Percentiles rank a stretch among this genome's conserved stretches.
Conservation (phyloP, 2,888 invertebrate genomes). For the Drosophila limbata region DNA sequence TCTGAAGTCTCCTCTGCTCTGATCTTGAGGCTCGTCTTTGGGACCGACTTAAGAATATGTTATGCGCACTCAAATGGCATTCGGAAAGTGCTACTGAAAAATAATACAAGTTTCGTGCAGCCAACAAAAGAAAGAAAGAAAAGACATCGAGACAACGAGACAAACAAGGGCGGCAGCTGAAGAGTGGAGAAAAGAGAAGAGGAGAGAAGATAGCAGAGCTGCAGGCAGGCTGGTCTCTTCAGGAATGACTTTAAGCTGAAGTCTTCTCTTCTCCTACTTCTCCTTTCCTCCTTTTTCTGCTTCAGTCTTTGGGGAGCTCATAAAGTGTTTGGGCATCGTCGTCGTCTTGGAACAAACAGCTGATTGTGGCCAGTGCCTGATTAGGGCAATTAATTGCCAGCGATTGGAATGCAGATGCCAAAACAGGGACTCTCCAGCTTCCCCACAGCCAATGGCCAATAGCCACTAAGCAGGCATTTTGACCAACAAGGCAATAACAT, state of each 20-base stretch:
- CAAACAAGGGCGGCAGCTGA: conserved; percentile 22
- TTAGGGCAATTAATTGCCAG: conserved; percentile 78
- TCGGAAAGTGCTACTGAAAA: conserved; percentile 83
- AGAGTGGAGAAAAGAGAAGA: background rate
- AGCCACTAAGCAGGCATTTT: background rate
- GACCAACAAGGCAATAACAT: conserved; percentile 32
- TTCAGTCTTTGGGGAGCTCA: conserved; percentile 39
- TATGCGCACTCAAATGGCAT: conserved; percentile 81
- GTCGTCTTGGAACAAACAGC: conserved; percentile 69
- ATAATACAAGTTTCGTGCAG: conserved; percentile 77
- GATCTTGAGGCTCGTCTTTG: conserved; percentile 31
- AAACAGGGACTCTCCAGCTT: conserved; percentile 18
- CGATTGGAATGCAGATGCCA: conserved; percentile 62
- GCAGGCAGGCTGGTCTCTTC: conserved; percentile 10
- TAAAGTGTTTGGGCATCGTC: conserved; percentile 55
- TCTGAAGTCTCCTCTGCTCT: conserved; percentile 4
- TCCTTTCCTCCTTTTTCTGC: background rate
- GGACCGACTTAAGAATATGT: conserved; percentile 75
- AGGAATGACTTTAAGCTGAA: conserved; percentile 55
- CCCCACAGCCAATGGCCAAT: background rate
- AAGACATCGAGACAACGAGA: conserved; percentile 25
- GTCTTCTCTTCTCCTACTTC: conserved; percentile 3
- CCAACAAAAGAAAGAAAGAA: conserved; percentile 62
- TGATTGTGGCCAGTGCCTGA: conserved; percentile 73
- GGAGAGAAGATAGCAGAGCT: conserved; percentile 1